Conservation (phyloP, 35 echinoderm and acorn worm species). For the Stichopus chloronotus region DNA sequence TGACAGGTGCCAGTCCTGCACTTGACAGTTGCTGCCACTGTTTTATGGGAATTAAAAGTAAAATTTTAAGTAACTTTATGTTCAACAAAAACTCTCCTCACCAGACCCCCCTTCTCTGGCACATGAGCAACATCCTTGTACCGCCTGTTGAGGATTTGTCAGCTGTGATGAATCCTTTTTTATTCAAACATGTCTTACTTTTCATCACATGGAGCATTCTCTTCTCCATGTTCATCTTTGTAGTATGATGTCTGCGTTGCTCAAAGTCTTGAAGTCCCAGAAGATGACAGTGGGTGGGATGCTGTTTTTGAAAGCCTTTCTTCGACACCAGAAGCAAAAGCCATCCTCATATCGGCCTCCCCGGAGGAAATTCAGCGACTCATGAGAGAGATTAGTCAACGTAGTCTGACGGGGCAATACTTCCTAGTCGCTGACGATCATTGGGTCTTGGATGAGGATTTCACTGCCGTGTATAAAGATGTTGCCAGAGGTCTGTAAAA, state of each 20-base stretch:
- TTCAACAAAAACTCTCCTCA: no score
- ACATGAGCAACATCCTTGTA: no score
- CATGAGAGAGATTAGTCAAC: constrained; percentile 44
- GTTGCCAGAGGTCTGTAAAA: constrained; percentile 30
- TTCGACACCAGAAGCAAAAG: constrained; percentile 65
- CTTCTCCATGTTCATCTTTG: background rate
- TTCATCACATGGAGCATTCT: no score
- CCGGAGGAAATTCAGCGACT: constrained; percentile 40
- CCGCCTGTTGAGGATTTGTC: no score
- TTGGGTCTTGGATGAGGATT: constrained; percentile 33
- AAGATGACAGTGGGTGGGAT: constrained; percentile 50
- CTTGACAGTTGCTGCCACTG: no score
- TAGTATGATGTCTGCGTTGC: constrained; percentile 77
- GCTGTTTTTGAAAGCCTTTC: constrained; percentile 53
- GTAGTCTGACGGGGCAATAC: constrained; percentile 62
- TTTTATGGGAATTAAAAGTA: no score
- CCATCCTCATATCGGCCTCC: constrained; percentile 53
- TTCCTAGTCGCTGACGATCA: constrained; percentile 54
- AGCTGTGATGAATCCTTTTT: no score
- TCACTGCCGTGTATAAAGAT: constrained; percentile 9
- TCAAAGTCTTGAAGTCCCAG: constrained; percentile 43
- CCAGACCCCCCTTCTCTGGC: no score
- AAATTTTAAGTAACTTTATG: no score
- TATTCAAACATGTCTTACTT: no score
- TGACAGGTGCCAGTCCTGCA: no score